A percentile compares a stretch with the other conserved stretches of the same genome.
These are phyloP conservation scores for Camarhynchus parvulus DNA, from an alignment of 2,113 vertebrate species.

Conservation along the genomic window DNA sequence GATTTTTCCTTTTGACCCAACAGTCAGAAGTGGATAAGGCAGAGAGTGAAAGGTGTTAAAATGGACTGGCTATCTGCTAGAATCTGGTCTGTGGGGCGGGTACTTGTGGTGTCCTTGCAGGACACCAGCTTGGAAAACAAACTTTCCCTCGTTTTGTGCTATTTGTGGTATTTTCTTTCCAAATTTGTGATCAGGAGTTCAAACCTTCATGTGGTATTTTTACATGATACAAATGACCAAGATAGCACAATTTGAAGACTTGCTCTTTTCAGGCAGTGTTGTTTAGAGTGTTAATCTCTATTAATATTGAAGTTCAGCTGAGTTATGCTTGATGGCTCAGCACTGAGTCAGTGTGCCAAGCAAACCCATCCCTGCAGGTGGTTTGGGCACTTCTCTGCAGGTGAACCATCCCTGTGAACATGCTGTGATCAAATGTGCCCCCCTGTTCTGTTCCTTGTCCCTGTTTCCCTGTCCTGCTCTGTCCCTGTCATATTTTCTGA, in stretches of 20 bases:
- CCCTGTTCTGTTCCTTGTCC: neutral
- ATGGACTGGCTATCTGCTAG: neutral
- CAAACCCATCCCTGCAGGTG: neutral
- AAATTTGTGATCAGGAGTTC: neutral
- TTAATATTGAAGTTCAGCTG: neutral
- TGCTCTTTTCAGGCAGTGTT: neutral
- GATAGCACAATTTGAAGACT: neutral
- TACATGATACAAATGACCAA: fast-evolving
- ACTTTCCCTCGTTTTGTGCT: neutral
- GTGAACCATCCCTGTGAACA: neutral
- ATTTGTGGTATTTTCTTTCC: neutral
- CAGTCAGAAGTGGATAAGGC: neutral
- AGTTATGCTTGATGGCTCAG: neutral
- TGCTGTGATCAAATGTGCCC: neutral
- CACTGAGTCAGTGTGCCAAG: neutral
- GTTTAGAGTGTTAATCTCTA: neutral
- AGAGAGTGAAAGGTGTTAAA: neutral
- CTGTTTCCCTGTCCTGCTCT: neutral
- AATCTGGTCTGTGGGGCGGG: no score
- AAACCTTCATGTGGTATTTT: neutral
- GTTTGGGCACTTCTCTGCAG: neutral
- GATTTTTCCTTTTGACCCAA: neutral
- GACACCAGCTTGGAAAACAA: neutral
- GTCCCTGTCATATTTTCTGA: no score
- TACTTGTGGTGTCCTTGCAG: fast-evolving